These are phyloP conservation scores for Helicoverpa zea DNA, from an alignment of 1,140 invertebrate genomes.

Conservation along the genomic window DNA sequence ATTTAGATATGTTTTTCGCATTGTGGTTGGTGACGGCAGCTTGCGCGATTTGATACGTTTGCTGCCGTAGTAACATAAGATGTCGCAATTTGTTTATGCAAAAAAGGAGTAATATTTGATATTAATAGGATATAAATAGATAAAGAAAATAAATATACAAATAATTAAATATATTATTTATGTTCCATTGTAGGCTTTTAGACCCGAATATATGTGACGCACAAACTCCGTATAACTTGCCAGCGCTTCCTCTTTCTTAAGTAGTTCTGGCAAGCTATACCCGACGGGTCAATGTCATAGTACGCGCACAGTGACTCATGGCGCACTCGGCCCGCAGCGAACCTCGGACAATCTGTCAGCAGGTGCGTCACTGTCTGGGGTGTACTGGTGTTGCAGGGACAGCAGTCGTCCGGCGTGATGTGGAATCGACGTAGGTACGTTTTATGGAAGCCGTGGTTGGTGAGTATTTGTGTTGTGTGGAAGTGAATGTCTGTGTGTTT, in stretches of 20 bases:
- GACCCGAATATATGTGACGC: not conserved
- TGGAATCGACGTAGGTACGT: slow-evolving; percentile 50
- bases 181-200: slow-evolving; percentile 7
- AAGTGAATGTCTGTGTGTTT: slow-evolving; percentile 6
- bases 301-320: too few relatives aligned
- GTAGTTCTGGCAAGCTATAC: too few relatives aligned
- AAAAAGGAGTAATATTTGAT: too few relatives aligned
- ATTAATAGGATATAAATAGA: not conserved
- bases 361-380: too few relatives aligned
- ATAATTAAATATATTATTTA: not conserved
- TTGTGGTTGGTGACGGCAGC: too few relatives aligned
- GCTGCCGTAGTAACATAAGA: not conserved
- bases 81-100: not conserved
- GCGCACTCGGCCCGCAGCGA: too few relatives aligned
- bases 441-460: slow-evolving; percentile 48
- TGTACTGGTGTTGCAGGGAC: not conserved
- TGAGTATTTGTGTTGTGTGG: slow-evolving; percentile 44
- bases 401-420: slow-evolving; percentile 35
- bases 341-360: too few relatives aligned
- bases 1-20: too few relatives aligned
- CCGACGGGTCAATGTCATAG: too few relatives aligned
- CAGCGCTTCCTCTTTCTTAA: not conserved
- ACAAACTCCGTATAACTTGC: not conserved
- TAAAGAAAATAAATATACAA: not conserved
- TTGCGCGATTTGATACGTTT: too few relatives aligned